These are phyloP conservation scores for Tachypleus tridentatus DNA, from an alignment of 1,140 invertebrate genomes.

Conservation along the genomic window DNA sequence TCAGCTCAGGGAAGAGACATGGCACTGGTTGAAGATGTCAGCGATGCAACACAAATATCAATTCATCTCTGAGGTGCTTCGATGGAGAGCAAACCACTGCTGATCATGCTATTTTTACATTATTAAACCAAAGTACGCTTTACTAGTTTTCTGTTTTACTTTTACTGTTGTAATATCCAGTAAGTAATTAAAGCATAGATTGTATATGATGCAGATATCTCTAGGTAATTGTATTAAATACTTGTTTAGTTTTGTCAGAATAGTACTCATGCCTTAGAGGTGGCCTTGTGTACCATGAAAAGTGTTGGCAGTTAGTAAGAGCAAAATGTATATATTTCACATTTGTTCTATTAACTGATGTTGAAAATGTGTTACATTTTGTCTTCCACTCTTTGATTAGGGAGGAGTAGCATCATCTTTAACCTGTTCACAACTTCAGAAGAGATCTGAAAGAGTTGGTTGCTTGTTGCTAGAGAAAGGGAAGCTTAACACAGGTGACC, in stretches of 20 bases:
- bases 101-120: slow-evolving; percentile 91
- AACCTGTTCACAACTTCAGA: slow-evolving; percentile 91
- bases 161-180: too few relatives aligned
- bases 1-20: slow-evolving; percentile 91
- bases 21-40: slow-evolving; percentile 53
- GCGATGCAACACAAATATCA: slow-evolving; percentile 48
- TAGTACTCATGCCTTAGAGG: too few relatives aligned
- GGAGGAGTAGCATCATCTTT: slow-evolving; percentile 73
- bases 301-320: too few relatives aligned
- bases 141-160: too few relatives aligned
- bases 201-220: too few relatives aligned
- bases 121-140: slow-evolving; percentile 69
- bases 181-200: too few relatives aligned
- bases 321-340: too few relatives aligned
- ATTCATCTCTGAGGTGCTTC: slow-evolving; percentile 92
- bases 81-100: slow-evolving; percentile 88
- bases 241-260: too few relatives aligned
- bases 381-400: slow-evolving; percentile 16
- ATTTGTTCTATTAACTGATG: too few relatives aligned
- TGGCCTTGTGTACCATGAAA: too few relatives aligned
- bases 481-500: slow-evolving; percentile 89
- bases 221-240: too few relatives aligned
- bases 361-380: too few relatives aligned
- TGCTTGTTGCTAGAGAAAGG: slow-evolving; percentile 86
- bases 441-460: slow-evolving; percentile 85